Conservation (phyloP, 2,113 vertebrate genomes). For the Cygnus buccinator region DNA sequence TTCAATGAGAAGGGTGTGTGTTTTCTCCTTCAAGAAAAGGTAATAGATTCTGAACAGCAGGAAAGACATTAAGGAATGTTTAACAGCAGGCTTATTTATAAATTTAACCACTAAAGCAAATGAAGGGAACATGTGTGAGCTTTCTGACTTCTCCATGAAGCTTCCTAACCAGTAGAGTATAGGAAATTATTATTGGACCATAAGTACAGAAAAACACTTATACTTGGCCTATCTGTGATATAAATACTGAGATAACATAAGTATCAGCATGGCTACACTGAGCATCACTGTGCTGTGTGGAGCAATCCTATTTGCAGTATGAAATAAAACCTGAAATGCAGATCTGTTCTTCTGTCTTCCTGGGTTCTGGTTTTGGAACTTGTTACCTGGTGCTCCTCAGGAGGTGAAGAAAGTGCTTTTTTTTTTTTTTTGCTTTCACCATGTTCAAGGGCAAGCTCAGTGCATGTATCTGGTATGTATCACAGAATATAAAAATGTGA, state of each 20-base stretch:
- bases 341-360: background rate
- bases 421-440: background rate
- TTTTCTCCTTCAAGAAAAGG: constrained; percentile 2
- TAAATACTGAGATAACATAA: background rate
- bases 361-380: background rate
- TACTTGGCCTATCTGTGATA: background rate
- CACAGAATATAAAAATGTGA: background rate
- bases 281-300: fast-evolving
- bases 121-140: background rate
- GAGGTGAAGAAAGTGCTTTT: background rate
- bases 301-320: background rate
- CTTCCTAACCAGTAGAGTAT: background rate
- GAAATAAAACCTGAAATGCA: background rate
- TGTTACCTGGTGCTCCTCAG: background rate
- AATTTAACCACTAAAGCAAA: background rate
- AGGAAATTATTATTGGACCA: background rate
- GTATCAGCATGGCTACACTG: fast-evolving
- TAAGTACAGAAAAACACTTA: background rate
- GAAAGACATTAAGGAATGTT: background rate
- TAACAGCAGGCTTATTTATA: background rate
- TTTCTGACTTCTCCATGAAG: background rate
- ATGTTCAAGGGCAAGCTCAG: background rate
- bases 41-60: background rate
- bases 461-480: fast-evolving
- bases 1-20: background rate